Base-by-base conservation (phyloP, 1,140 invertebrate species). In the Brevipalpus yothersi region DNA sequence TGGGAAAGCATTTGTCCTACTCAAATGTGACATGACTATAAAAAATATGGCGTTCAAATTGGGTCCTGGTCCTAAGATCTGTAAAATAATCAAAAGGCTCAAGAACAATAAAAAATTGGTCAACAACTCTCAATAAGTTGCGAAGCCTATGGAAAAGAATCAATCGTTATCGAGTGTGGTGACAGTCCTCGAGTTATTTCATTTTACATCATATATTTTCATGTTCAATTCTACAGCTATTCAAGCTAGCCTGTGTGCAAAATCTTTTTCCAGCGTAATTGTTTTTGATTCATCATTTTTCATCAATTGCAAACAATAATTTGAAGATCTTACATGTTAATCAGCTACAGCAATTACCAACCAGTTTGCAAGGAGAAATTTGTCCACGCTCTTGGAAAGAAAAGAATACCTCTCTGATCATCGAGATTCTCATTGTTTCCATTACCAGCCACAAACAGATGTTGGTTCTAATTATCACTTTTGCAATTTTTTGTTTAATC, bases 11-110 rank as follows among this genome's bases (percentile, higher is more conserved):
- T 76, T 97, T 62, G 72, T 95, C 47, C 75, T 97, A 58, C 75
- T 97, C 40, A 95, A 88, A 70, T 91, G 87, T 23, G 91, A 95
- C 65, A 91, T 93, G 86, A 75, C 77, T 71, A 94, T 97, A 88
- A 93, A 92, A 67, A 95, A 95, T 69, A 93, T 96, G 89, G 87
- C 86, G 42, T 73, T 97, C n/a, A 95, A 95, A 72, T 75, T 97
- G n/a, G 92, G 92, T 13, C 91, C 91, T 61, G 89, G 91, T 55
- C 76, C 96, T 63, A 96, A 97, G 74, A 89, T 97, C 31, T 57
- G 42, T 55, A 51, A 60, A 39, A 61, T 63, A 40, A 53, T 62
- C 23, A 58, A 62, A 12, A 21, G 49, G 23, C 51, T 62, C 23
- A 59, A 54, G 42, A 15, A 41, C 40, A 56, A 41, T 15, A 56